Evolutionary conservation across 2,888 invertebrate genomes (phyloP).

Genomic region (Andrena flavipes): DNA sequence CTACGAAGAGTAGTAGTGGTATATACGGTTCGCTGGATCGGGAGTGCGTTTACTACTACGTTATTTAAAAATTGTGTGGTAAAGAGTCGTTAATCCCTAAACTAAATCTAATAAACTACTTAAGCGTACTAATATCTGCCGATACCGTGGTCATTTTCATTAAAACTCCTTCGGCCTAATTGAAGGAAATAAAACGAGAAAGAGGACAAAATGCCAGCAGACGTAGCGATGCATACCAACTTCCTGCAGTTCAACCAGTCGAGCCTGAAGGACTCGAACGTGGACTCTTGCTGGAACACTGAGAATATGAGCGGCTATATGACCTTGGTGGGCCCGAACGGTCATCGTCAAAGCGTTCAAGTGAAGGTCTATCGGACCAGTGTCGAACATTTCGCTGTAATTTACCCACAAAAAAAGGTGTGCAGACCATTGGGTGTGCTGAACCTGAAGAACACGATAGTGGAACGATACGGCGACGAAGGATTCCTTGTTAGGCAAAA

Average conservation of each 20-base stretch:
- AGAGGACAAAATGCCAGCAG: conserved; percentile 81
- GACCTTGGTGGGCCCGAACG: conserved; percentile 87
- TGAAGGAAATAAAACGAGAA: neutral
- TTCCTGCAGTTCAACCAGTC: conserved; percentile 80
- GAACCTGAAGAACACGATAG: conserved; percentile 87
- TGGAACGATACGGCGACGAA: conserved; percentile 86
- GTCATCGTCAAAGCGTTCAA: conserved; percentile 87
- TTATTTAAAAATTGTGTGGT: neutral
- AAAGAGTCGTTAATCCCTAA: neutral
- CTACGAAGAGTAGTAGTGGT: conserved; percentile 37
- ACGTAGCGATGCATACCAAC: conserved; percentile 83
- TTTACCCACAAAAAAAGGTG: conserved; percentile 88
- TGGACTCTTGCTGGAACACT: conserved; percentile 86
- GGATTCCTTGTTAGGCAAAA: conserved; percentile 88
- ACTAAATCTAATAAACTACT: too few relatives aligned
- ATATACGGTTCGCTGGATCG: neutral
- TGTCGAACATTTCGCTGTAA: conserved; percentile 88
- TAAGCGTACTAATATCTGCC: neutral
- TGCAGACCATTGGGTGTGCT: conserved; percentile 88
- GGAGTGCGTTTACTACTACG: neutral
- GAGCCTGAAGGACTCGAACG: conserved; percentile 77
- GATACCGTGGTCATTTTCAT: neutral
- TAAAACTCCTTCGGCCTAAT: neutral
- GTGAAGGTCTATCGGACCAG: conserved; percentile 89
- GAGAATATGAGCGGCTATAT: conserved; percentile 89